Percentiles rank a stretch among this genome's conserved stretches.
Evolutionary conservation across 2,797 vertebrate species (phyloP).

Genomic region (Sorex maritimensis): DNA sequence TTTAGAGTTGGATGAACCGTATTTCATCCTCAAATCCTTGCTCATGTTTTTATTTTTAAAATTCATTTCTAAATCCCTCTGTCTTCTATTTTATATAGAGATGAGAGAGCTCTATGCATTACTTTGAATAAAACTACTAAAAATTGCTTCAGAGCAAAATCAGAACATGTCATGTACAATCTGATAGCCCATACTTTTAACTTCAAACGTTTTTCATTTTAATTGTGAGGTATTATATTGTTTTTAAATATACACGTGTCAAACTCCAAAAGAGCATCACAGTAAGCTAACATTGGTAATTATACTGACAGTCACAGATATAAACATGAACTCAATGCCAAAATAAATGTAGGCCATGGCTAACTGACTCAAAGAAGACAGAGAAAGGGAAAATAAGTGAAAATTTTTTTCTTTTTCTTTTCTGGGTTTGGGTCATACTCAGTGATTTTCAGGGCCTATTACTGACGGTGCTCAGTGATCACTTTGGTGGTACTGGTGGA

Average conservation of each 20-base stretch:
- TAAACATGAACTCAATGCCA: constrained; percentile 60
- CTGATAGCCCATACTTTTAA: constrained; percentile 12
- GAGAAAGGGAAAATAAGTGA: neutral
- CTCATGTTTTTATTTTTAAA: neutral
- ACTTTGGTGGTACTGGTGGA: no score
- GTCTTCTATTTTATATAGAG: neutral
- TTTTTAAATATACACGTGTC: constrained; percentile 77
- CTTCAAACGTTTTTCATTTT: constrained; percentile 15
- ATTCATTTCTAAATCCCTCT: constrained; percentile 6
- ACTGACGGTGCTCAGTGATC: no score
- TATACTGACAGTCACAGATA: constrained; percentile 66
- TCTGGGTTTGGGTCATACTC: no score
- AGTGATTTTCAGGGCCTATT: no score
- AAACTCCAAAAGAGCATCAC: constrained; percentile 12
- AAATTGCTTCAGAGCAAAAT: constrained; percentile 14
- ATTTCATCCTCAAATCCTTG: neutral
- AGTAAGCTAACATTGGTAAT: constrained; percentile 57
- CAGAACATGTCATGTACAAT: neutral
- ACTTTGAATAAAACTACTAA: neutral
- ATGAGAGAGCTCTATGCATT: neutral
- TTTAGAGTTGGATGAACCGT: neutral
- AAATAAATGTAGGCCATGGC: constrained; percentile 63
- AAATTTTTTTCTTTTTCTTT: neutral
- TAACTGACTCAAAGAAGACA: constrained; percentile 17
- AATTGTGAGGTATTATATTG: neutral